Evolutionary conservation across 2,113 vertebrate species (phyloP).

Genomic region (Arizona elegans): DNA sequence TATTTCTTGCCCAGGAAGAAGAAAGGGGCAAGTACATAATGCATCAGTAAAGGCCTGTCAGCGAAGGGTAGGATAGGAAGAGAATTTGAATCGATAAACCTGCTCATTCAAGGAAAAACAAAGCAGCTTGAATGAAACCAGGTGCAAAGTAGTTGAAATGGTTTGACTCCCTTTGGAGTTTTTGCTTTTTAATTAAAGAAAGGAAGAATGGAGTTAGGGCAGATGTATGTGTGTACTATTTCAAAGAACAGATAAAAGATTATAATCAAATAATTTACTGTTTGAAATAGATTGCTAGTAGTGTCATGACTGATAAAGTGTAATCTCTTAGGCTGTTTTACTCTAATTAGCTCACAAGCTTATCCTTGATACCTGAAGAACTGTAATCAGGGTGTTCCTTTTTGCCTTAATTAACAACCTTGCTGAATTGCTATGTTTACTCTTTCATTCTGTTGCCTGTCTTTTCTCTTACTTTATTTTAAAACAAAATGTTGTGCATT

Average conservation of each 20-base stretch:
- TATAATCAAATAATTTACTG: background rate
- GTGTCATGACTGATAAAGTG: background rate
- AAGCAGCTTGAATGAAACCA: constrained; percentile 9
- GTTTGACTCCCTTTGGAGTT: background rate
- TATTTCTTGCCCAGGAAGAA: constrained; percentile 55
- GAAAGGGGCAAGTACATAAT: constrained; percentile 31
- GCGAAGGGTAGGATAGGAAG: background rate
- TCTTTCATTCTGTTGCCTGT: background rate
- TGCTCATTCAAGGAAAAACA: background rate
- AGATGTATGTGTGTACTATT: background rate
- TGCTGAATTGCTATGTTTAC: background rate
- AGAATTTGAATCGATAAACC: constrained; percentile 46
- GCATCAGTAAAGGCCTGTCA: constrained; percentile 41
- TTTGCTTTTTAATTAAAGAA: background rate
- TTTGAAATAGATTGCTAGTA: background rate
- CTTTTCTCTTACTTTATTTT: background rate
- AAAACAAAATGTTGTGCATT: background rate
- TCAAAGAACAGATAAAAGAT: background rate
- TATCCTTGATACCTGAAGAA: background rate
- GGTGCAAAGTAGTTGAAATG: constrained; percentile 5
- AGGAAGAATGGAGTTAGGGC: background rate
- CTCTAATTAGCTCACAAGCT: background rate
- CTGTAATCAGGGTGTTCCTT: background rate
- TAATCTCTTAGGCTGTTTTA: background rate
- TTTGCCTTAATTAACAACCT: background rate